Evolutionary conservation across 2,888 invertebrate genomes (phyloP), one percentile per base, ranked within the genome.

Genomic region (Noctua janthina): DNA sequence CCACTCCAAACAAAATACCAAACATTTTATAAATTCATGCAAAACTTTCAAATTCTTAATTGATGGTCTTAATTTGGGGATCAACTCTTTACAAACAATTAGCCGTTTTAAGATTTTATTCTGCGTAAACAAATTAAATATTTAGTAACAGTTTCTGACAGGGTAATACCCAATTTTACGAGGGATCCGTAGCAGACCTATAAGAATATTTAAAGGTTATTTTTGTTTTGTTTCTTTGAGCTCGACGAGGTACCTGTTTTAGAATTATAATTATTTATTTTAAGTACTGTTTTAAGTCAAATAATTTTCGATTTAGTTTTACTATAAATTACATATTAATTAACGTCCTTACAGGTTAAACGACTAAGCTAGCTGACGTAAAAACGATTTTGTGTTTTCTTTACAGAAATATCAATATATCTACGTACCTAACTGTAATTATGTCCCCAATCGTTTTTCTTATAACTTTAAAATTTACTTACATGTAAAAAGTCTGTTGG

Each of bases 51-150:
- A 74, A 72, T 78, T 74, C 66, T 66, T 78, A 87, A 87, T 87
- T 87, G 85, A 87, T 81, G 87, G 75, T 71, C 78, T 84, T 84
- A 84, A 76, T 87, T 81, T 81, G 49, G 74, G 74, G 81, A 85
- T 84, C 78, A 82, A 78, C 51, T 74, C 79, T 81, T 84, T 46
- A 51, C 70, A 82, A 84, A 82, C 89, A 81, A 84, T 87, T 85
- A 82, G 66, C 73, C 74, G 74, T 74, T 82, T 87, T 81, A 80
- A 85, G 84, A 81, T 85, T 81, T 81, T 76, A 88, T 83, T 74
- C 79, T 51, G 70, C 80, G 80, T 82, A 87, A 90, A 85, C 79
- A 89, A 90, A 84, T 89, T 87, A 83, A 89, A 89, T 82, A 89
- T 89, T 89, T 83, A 83, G 77, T 82, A 64, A 68, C 78, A 82